A percentile compares a stretch with the other conserved stretches of the same genome.
These are phyloP conservation scores for Chionoecetes opilio DNA, from an alignment of 1,140 invertebrate genomes.

Conservation along the genomic window DNA sequence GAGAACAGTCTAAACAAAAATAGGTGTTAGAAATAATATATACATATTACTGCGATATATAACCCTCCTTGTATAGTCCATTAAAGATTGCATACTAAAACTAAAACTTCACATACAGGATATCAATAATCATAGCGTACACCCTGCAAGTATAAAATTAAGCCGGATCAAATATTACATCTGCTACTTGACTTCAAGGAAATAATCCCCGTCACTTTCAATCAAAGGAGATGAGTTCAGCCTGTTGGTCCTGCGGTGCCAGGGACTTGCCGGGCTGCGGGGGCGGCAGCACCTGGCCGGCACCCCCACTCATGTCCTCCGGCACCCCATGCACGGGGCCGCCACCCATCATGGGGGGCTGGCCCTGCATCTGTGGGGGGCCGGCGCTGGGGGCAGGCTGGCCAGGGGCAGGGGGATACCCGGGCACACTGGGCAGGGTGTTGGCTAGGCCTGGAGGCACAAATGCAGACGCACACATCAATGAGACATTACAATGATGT, in stretches of 20 bases:
- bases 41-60: neutral
- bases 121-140: constrained; percentile 1
- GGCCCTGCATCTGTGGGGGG: constrained; percentile 57
- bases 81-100: neutral
- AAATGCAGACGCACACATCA: neutral
- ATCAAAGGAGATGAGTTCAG: constrained; percentile 90
- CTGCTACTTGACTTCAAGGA: neutral
- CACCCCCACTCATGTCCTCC: constrained; percentile 53
- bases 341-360: constrained; percentile 55
- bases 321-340: constrained; percentile 53
- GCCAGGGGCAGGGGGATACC: constrained; percentile 64
- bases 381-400: constrained; percentile 56
- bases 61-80: neutral
- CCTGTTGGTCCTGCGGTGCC: constrained; percentile 86
- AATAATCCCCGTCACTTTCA: constrained; percentile 83
- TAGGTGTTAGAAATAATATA: neutral
- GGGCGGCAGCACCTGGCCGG: constrained; percentile 82
- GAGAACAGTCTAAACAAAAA: too few species aligned
- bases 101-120: neutral
- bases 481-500: neutral
- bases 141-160: neutral
- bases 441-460: constrained; percentile 58
- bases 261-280: constrained; percentile 82
- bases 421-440: constrained; percentile 55
- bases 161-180: neutral